Percentiles rank a stretch among this genome's conserved stretches.
These are phyloP conservation scores for Orthosia gothica DNA, from an alignment of 2,888 invertebrate species.

Conservation along the genomic window DNA sequence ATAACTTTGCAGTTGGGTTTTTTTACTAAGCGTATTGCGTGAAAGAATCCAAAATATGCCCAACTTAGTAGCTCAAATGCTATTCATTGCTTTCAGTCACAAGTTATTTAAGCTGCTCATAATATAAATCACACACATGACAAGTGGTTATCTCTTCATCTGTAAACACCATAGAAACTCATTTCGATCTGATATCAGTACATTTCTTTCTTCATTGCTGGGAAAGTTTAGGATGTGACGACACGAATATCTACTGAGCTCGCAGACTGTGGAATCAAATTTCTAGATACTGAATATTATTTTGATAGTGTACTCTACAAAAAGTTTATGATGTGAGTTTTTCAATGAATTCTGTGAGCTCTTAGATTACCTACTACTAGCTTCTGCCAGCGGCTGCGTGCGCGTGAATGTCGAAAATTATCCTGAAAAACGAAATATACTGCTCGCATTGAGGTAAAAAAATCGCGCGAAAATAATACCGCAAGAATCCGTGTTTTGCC, in stretches of 20 bases:
- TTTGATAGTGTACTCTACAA: background rate
- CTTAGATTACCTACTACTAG: too few relatives aligned
- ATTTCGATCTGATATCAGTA: conserved; percentile 47
- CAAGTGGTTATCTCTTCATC: conserved; percentile 41
- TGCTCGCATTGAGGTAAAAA: too few relatives aligned
- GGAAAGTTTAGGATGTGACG: conserved; percentile 37
- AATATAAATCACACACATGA: conserved; percentile 43
- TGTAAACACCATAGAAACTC: conserved; percentile 38
- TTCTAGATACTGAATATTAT: background rate
- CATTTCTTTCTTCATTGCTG: conserved; percentile 42
- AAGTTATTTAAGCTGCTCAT: conserved; percentile 19
- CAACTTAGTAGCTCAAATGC: background rate
- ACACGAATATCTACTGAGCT: background rate
- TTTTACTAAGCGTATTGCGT: too few relatives aligned
- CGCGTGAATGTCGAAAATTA: too few relatives aligned
- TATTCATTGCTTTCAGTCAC: conserved; percentile 18
- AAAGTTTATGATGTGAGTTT: background rate
- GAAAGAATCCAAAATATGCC: conserved; percentile 20
- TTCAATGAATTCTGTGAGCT: background rate
- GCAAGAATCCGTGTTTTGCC: too few relatives aligned
- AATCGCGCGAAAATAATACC: too few relatives aligned
- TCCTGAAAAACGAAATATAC: too few relatives aligned
- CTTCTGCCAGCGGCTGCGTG: too few relatives aligned
- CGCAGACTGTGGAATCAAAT: background rate
- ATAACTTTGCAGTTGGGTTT: too few relatives aligned